These are phyloP conservation scores for Orthosia gracilis DNA, from an alignment of 2,888 invertebrate species.

Conservation along the genomic window DNA sequence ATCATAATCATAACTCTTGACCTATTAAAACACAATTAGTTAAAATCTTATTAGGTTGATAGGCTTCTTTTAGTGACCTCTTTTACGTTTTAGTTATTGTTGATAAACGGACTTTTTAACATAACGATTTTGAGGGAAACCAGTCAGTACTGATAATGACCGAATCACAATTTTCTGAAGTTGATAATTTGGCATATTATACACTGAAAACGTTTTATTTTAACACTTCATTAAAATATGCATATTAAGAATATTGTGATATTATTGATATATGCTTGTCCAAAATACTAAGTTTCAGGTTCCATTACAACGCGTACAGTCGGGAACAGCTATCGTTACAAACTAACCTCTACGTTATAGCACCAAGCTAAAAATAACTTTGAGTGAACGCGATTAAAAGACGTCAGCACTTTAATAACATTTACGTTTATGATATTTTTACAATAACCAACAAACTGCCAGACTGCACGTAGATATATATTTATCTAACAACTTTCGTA, in stretches of 20 bases:
- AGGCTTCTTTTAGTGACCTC: no score
- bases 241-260: slow-evolving; percentile 22
- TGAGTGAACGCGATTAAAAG: slow-evolving; percentile 52
- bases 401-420: slow-evolving; percentile 45
- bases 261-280: slow-evolving; percentile 35
- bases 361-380: slow-evolving; percentile 71
- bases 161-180: neutral
- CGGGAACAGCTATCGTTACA: slow-evolving; percentile 57
- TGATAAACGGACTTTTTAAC: no score
- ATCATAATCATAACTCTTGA: neutral
- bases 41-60: neutral
- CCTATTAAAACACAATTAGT: neutral
- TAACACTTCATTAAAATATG: slow-evolving; percentile 37
- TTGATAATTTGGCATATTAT: neutral
- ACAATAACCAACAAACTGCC: slow-evolving; percentile 22
- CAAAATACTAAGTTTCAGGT: slow-evolving; percentile 33
- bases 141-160: neutral
- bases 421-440: slow-evolving; percentile 36
- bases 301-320: slow-evolving; percentile 55
- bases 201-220: slow-evolving; percentile 26
- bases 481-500: slow-evolving; percentile 28
- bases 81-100: no score
- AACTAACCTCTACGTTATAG: slow-evolving; percentile 66
- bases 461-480: slow-evolving; percentile 9
- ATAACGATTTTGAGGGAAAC: neutral